Conservation (phyloP, 2,797 vertebrate species). For the Pseudochromis fuscus region DNA sequence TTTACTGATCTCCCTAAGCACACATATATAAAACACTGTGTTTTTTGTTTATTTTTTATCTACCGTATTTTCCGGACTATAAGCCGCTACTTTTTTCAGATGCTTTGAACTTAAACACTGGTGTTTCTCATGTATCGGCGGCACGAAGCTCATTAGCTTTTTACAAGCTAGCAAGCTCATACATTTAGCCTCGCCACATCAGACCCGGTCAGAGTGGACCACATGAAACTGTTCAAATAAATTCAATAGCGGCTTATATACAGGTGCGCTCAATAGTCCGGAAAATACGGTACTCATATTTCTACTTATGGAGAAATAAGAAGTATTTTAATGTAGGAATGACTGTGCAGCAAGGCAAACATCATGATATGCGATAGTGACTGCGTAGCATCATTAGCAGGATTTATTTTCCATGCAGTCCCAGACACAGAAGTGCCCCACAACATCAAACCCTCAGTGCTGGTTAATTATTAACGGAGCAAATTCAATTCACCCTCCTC, state of each 20-base stretch:
- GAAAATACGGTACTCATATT: no score
- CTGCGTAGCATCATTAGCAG: constrained; percentile 52
- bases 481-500: constrained; percentile 69
- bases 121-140: no score
- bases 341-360: constrained; percentile 24
- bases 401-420: constrained; percentile 28
- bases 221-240: no score
- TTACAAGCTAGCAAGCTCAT: no score
- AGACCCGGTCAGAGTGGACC: no score
- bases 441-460: constrained; percentile 64
- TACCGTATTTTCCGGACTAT: no score
- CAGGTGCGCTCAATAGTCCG: no score
- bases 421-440: constrained; percentile 37
- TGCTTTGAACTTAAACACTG: no score
- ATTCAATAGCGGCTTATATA: no score
- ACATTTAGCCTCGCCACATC: no score
- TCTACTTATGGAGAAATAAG: background rate
- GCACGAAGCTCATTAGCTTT: no score
- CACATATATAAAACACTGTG: background rate
- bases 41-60: background rate
- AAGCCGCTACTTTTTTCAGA: no score
- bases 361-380: constrained; percentile 39
- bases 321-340: constrained; percentile 34
- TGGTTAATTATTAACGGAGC: constrained; percentile 76
- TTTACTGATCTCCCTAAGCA: background rate